Base-by-base conservation (phyloP, 2,113 vertebrate genomes). In the Anhinga rufa region DNA sequence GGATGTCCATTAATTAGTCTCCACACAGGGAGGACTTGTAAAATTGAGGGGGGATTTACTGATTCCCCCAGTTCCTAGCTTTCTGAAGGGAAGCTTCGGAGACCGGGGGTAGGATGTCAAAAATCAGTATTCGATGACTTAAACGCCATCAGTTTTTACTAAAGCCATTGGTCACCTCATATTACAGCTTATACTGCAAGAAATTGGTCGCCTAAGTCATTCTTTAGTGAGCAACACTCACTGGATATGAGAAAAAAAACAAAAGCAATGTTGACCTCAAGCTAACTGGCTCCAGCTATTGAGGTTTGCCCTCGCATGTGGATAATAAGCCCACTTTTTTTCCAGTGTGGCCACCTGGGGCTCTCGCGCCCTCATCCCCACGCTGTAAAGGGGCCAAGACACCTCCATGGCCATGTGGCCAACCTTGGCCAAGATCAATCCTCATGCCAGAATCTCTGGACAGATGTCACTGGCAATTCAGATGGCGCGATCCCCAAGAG, bases 11-110 rank as follows among this genome's bases (percentile, higher is more conserved):
- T 96, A 87, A 96, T 95, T 95, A 91, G 74, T 46, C 60, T 38
- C 18, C 58, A 52, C 46, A 36, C 36, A n/a, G 42, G 61, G 69
- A 91, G 32, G 72, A 82, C 84, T 95, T 85, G 78, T 90, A 90
- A 96, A 95, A 94, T 64, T 71, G 86, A 92, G 86, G 57, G 7
- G 14, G 58, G 86, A 87, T 95, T 90, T 93, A 84, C 42, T 84
- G 82, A 64, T 79, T 86, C 60, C 48, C 36, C 29, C 24, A 86
- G 68, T 71, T 58, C 48, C 5, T 6, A 32, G 48, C 48, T 86
- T 86, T 88, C 65, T 80, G 81, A 64, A 86, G 55, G 62, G 71
- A 86, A 95, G 69, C 71, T 74, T 85, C 48, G 71, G 79, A 82
- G 36, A 40, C 40, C 32, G 20, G 54, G 17, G 28, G 14, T 52